Percentiles rank a stretch among this genome's conserved stretches.
These are phyloP conservation scores for Drosophila varians DNA, from an alignment of 1,140 invertebrate species.

Conservation along the genomic window DNA sequence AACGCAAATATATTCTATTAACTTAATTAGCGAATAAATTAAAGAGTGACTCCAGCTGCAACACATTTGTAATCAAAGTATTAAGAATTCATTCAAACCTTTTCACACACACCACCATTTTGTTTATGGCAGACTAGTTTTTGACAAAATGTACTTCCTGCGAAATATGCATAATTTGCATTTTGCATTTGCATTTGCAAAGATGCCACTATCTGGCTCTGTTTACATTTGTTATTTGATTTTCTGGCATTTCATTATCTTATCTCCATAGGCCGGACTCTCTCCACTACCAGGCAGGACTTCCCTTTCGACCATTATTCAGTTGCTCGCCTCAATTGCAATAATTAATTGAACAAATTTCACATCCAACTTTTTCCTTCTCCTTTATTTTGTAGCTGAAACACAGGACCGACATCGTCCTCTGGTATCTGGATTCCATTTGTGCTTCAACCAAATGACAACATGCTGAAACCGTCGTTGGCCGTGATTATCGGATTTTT, in stretches of 20 bases:
- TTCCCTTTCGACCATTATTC: slow-evolving; percentile 37
- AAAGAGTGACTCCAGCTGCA: no score
- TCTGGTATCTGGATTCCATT: slow-evolving; percentile 48
- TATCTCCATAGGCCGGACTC: no score
- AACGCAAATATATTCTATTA: not conserved
- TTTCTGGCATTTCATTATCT: slow-evolving; percentile 25
- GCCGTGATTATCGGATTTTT: slow-evolving; percentile 73
- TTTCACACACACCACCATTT: slow-evolving; percentile 11
- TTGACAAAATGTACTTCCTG: slow-evolving; percentile 29
- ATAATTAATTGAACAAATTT: slow-evolving; percentile 62
- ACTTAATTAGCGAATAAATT: not conserved
- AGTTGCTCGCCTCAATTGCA: slow-evolving; percentile 45
- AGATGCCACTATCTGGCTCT: slow-evolving; percentile 22
- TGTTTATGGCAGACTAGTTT: slow-evolving; percentile 35
- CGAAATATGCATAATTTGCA: slow-evolving; percentile 62
- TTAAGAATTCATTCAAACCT: no score
- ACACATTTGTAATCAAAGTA: no score
- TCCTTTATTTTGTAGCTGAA: slow-evolving; percentile 50
- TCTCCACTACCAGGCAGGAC: slow-evolving; percentile 6
- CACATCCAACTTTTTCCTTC: not conserved
- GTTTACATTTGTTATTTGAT: slow-evolving; percentile 39
- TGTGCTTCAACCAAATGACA: slow-evolving; percentile 61
- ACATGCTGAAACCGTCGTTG: slow-evolving; percentile 70
- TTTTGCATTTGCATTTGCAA: slow-evolving; percentile 38
- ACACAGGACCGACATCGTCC: slow-evolving; percentile 28